A percentile compares a stretch with the other conserved stretches of the same genome.
These are phyloP conservation scores for Ibycter americanus DNA, from an alignment of 2,797 vertebrate genomes.

Conservation along the genomic window DNA sequence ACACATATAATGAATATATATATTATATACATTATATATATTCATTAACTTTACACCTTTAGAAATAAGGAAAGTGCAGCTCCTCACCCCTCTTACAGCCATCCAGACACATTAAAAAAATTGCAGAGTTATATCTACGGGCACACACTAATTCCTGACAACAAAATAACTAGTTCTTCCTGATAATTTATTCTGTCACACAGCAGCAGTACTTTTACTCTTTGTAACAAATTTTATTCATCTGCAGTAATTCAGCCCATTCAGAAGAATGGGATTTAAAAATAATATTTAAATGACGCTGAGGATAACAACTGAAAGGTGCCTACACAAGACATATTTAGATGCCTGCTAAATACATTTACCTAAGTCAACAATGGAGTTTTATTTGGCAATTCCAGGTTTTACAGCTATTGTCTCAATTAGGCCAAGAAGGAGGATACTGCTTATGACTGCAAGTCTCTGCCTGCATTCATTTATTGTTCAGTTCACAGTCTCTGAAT, in stretches of 20 bases:
- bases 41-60: not conserved
- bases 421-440: constrained; percentile 59
- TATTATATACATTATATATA: too few relatives aligned
- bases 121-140: not conserved
- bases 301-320: constrained; percentile 43
- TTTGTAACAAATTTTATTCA: constrained; percentile 7
- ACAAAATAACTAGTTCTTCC: not conserved
- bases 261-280: constrained; percentile 31
- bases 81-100: rapidly evolving
- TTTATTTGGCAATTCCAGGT: constrained; percentile 35
- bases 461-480: constrained; percentile 79
- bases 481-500: constrained; percentile 81
- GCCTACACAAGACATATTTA: constrained; percentile 44
- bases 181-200: not conserved
- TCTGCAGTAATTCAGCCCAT: not conserved
- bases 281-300: constrained; percentile 32
- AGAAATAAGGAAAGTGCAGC: not conserved
- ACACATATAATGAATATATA: too few relatives aligned
- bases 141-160: not conserved
- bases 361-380: constrained; percentile 11
- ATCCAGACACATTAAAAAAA: not conserved
- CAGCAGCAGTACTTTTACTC: not conserved
- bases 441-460: constrained; percentile 64
- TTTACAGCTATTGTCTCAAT: constrained; percentile 71
- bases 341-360: constrained; percentile 52